Percentiles rank a stretch among this genome's conserved stretches.
phyloP scores from a whole-genome alignment of 2,888 invertebrate genomes.

The Drosophila borborema region DNA sequence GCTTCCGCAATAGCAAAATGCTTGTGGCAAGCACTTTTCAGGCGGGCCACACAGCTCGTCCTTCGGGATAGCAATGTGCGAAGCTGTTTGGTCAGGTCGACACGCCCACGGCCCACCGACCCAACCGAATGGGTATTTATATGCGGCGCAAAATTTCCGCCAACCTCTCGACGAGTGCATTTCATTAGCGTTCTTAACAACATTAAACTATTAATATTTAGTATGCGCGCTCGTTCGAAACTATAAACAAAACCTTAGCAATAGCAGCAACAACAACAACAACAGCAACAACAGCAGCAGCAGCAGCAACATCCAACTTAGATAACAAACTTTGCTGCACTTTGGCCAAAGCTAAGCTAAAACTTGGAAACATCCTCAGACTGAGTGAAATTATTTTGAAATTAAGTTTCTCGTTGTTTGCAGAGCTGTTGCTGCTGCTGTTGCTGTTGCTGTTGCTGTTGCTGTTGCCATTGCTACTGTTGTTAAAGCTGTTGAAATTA shows the following conservation, averaged over 20 bases:
- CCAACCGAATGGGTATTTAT: constrained; percentile 48
- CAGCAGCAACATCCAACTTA: constrained; percentile 33
- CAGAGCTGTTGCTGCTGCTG: constrained; percentile 17
- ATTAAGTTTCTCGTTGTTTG: constrained; percentile 66
- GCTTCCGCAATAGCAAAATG: constrained; percentile 59
- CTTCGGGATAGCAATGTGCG: constrained; percentile 33
- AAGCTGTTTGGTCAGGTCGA: constrained; percentile 51
- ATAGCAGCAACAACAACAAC: background rate
- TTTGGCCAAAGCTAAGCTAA: constrained; percentile 52
- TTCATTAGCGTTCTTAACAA: constrained; percentile 73
- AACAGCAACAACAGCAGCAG: background rate
- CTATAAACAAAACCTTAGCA: constrained; percentile 68
- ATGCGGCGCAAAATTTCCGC: constrained; percentile 45
- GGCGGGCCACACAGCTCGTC: constrained; percentile 48
- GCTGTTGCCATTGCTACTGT: constrained; percentile 21
- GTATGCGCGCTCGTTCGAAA: constrained; percentile 34
- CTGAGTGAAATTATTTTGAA: constrained; percentile 68
- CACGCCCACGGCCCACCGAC: constrained; percentile 14
- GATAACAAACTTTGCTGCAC: constrained; percentile 59
- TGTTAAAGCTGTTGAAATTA: constrained; percentile 50
- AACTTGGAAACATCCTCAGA: constrained; percentile 51
- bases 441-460: constrained; percentile 5
- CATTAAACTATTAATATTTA: constrained; percentile 75
- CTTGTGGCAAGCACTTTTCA: constrained; percentile 71
- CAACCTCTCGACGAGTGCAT: constrained; percentile 55